phyloP scores from a whole-genome alignment of 2,888 invertebrate species.

The Orgyia antiqua region DNA sequence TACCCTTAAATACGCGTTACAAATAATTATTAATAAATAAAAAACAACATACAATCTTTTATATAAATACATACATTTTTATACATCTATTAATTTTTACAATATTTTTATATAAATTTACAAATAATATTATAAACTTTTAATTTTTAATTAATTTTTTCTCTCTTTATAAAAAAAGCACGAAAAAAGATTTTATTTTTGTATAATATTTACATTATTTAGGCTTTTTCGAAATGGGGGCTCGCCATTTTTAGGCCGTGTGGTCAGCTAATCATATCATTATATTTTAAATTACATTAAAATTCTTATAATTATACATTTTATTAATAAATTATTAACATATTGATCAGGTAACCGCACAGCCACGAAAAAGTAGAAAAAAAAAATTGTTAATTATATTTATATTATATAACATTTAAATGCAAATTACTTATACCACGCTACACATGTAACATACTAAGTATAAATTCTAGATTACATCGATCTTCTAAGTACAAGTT shows the following conservation, averaged over 20 bases:
- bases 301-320: slow-evolving; percentile 2
- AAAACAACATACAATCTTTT: too few species aligned
- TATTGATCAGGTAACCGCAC: slow-evolving; percentile 44
- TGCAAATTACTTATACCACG: slow-evolving; percentile 14
- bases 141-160: slow-evolving; percentile 10
- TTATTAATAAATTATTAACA: neutral
- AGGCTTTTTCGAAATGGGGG: slow-evolving; percentile 69
- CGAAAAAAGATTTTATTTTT: slow-evolving; percentile 16
- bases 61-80: too few species aligned
- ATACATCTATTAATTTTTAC: too few species aligned
- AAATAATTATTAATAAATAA: too few species aligned
- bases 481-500: slow-evolving; percentile 12
- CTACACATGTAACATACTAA: neutral
- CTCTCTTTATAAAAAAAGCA: slow-evolving; percentile 23
- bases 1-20: slow-evolving; percentile 11
- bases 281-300: slow-evolving; percentile 2
- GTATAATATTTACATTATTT: slow-evolving; percentile 29
- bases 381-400: slow-evolving; percentile 15
- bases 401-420: slow-evolving; percentile 20
- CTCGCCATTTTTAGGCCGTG: slow-evolving; percentile 61
- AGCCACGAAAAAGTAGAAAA: slow-evolving; percentile 57
- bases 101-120: slow-evolving; percentile 26
- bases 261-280: slow-evolving; percentile 42
- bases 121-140: slow-evolving; percentile 19
- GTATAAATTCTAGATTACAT: slow-evolving; percentile 8